Evolutionary conservation across 2,797 vertebrate species (phyloP).

Genomic region (Antennarius maculatus): DNA sequence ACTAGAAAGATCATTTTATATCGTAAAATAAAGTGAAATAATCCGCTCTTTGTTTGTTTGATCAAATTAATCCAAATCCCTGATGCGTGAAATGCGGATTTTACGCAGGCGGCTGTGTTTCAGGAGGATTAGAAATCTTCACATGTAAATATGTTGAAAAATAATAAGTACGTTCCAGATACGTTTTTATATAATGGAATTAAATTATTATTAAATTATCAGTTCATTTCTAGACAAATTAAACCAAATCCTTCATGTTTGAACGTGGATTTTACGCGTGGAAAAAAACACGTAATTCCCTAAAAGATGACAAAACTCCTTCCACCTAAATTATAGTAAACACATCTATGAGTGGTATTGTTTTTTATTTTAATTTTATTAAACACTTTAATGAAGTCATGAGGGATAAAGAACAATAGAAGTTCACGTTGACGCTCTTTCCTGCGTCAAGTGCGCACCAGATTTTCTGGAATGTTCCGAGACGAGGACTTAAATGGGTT

Average conservation of each 20-base stretch:
- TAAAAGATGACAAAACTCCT: too few relatives aligned
- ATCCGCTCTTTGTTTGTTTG: too few relatives aligned
- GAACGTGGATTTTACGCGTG: not conserved
- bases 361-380: too few relatives aligned
- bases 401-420: not conserved
- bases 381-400: accelerated
- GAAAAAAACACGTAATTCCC: not conserved
- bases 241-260: not conserved
- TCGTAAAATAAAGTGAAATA: too few relatives aligned
- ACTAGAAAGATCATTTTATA: too few relatives aligned
- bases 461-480: conserved; percentile 48
- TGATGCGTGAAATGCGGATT: too few relatives aligned
- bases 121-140: too few relatives aligned
- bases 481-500: too few relatives aligned
- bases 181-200: not conserved
- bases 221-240: too few relatives aligned
- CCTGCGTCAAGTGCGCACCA: conserved; percentile 35
- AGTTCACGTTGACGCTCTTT: not conserved
- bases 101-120: too few relatives aligned
- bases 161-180: too few relatives aligned
- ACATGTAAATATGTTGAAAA: too few relatives aligned
- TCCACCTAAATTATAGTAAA: accelerated
- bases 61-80: not conserved
- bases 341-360: not conserved
- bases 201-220: not conserved